phyloP scores from a whole-genome alignment of 2,888 invertebrate species.

The Blomia tropicalis region DNA sequence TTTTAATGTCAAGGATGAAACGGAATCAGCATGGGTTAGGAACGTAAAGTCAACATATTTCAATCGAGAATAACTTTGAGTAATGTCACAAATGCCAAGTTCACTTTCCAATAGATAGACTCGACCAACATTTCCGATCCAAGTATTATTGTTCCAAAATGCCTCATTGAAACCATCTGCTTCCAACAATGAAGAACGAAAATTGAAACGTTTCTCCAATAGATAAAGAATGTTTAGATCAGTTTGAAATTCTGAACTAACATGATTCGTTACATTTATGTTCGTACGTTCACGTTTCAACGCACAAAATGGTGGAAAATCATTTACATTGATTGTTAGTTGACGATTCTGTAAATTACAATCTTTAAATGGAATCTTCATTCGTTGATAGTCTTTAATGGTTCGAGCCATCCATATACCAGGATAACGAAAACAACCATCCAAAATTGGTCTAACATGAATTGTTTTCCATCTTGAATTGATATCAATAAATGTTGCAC shows the following conservation, averaged over 20 bases:
- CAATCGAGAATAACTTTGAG: neutral
- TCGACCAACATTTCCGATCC: neutral
- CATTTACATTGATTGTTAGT: neutral
- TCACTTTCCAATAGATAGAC: neutral
- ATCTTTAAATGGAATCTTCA: neutral
- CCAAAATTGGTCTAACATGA: neutral
- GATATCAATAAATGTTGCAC: no score
- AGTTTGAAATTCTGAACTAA: neutral
- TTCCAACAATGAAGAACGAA: neutral
- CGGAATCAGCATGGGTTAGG: neutral
- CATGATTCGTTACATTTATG: neutral
- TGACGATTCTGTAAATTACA: neutral
- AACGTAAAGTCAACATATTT: neutral
- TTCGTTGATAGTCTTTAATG: neutral
- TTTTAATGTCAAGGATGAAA: neutral
- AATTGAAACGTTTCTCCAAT: neutral
- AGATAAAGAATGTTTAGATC: neutral
- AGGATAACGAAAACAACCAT: neutral
- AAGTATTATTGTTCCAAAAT: neutral
- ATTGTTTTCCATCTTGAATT: no score
- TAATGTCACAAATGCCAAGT: neutral
- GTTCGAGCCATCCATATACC: neutral
- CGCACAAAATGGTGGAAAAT: neutral
- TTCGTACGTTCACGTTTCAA: neutral
- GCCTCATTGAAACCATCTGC: neutral